Percentiles rank a stretch among this genome's conserved stretches.
Conservation (phyloP, 2,113 vertebrate species). For the Misgurnus mizolepis region DNA sequence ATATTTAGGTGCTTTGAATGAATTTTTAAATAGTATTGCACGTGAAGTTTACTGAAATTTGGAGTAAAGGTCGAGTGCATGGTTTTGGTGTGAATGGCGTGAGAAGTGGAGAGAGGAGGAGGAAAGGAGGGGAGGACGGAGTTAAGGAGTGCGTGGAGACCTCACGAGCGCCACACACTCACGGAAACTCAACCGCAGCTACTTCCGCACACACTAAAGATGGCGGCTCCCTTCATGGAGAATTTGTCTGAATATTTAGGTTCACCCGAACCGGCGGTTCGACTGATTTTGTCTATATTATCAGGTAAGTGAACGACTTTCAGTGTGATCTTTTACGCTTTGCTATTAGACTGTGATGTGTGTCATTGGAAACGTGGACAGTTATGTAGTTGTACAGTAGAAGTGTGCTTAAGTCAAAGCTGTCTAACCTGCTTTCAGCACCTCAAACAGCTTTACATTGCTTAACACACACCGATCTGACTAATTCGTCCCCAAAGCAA, state of each 20-base stretch:
- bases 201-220: constrained; percentile 80
- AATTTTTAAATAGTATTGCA: neutral
- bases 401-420: constrained; percentile 28
- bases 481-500: neutral
- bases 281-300: constrained; percentile 87
- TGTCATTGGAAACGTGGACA: neutral
- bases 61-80: neutral
- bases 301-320: constrained; percentile 77
- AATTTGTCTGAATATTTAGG: constrained; percentile 82
- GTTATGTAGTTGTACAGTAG: constrained; percentile 1
- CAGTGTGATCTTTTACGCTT: neutral
- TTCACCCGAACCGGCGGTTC: constrained; percentile 88
- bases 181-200: constrained; percentile 58
- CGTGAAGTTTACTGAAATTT: neutral
- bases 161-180: constrained; percentile 46
- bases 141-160: constrained; percentile 24
- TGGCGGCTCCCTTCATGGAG: constrained; percentile 80
- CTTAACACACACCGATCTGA: neutral
- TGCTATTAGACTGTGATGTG: neutral
- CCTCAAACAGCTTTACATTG: neutral
- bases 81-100: constrained; percentile 7
- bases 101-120: constrained; percentile 33
- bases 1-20: neutral
- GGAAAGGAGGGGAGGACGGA: neutral
- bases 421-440: neutral